These are phyloP conservation scores for Progne subis DNA, from an alignment of 2,113 vertebrate genomes.

Conservation along the genomic window DNA sequence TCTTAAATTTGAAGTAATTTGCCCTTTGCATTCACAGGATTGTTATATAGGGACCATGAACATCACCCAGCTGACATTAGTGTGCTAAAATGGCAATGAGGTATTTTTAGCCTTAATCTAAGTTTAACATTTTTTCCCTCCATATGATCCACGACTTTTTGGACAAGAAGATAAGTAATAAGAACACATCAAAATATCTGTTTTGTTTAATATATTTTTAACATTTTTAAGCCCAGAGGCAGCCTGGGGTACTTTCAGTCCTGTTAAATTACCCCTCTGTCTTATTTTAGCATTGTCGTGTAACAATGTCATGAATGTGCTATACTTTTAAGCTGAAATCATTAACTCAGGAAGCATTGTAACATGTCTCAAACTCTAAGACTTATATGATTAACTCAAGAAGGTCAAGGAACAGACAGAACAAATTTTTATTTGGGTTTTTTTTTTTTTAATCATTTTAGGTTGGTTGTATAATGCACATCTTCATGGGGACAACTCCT, in stretches of 20 bases:
- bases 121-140: background rate
- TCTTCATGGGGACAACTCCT: conserved; percentile 84
- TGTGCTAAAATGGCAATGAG: background rate
- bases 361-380: background rate
- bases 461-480: conserved; percentile 87
- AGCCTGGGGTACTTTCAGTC: background rate
- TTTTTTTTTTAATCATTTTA: conserved; percentile 36
- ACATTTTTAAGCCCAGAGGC: background rate
- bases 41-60: background rate
- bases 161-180: background rate
- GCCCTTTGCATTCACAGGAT: background rate
- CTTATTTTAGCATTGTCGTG: background rate
- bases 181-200: background rate
- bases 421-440: background rate
- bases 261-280: background rate
- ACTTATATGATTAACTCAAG: background rate
- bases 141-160: background rate
- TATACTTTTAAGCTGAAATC: background rate
- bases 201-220: background rate
- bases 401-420: background rate
- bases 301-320: background rate
- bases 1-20: background rate
- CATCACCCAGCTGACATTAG: background rate
- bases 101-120: background rate
- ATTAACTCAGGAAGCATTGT: background rate